Conservation (phyloP, 2,888 invertebrate species). For the Orchestes rusci region DNA sequence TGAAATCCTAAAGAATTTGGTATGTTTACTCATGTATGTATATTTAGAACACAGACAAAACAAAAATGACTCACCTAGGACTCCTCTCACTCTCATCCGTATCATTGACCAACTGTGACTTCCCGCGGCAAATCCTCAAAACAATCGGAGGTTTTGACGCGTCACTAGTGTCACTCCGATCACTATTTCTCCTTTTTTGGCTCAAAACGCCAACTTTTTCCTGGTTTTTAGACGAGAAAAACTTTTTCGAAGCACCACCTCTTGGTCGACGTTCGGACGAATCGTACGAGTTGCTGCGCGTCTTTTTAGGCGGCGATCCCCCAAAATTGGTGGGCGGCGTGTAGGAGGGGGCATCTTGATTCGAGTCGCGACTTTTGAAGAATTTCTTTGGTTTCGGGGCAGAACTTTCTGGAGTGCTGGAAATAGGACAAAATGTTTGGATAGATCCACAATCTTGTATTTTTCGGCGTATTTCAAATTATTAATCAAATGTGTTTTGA, state of each 20-base stretch:
- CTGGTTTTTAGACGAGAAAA: conserved; percentile 39
- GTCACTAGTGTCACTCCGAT: conserved; percentile 20
- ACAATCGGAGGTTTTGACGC: conserved; percentile 67
- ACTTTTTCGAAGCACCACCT: conserved; percentile 31
- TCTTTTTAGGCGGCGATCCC: conserved; percentile 29
- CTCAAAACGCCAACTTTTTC: conserved; percentile 14
- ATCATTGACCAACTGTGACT: conserved; percentile 48
- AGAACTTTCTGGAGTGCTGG: conserved; percentile 43
- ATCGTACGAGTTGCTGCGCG: conserved; percentile 22
- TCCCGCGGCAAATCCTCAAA: conserved; percentile 76
- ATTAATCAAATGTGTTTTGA: too few relatives aligned
- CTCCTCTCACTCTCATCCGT: conserved; percentile 43
- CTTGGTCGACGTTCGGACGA: conserved; percentile 4
- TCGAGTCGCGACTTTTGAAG: conserved; percentile 73
- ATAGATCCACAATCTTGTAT: not conserved
- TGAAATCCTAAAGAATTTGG: too few relatives aligned
- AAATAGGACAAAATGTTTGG: not conserved
- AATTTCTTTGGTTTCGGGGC: conserved; percentile 76
- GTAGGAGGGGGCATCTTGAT: conserved; percentile 39
- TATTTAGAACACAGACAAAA: not conserved
- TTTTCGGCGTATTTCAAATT: too few relatives aligned
- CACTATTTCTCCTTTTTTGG: conserved; percentile 16
- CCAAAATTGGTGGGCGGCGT: conserved; percentile 26
- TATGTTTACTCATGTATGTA: too few relatives aligned
- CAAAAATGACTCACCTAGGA: conserved; percentile 27